Evolutionary conservation across 2,888 invertebrate genomes (phyloP).

Genomic region (Tholera decimalis): DNA sequence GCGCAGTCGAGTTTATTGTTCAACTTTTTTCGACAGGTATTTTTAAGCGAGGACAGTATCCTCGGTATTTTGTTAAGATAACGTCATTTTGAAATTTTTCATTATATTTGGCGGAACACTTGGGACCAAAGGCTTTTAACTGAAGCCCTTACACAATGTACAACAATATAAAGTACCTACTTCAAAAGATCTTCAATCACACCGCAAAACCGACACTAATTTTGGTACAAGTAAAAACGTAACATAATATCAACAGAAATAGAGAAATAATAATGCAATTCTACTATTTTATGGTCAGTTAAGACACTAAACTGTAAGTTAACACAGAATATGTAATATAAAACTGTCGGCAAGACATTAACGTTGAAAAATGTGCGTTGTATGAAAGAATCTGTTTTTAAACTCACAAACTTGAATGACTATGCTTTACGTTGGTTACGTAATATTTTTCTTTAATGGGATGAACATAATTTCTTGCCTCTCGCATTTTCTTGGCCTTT

Average conservation of each 20-base stretch:
- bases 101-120: constrained; percentile 14
- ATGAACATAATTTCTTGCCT: constrained; percentile 36
- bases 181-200: too few relatives aligned
- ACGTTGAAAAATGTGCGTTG: constrained; percentile 42
- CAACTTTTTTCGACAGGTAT: constrained; percentile 39
- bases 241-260: constrained; percentile 44
- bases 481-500: constrained; percentile 31
- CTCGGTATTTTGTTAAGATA: constrained; percentile 57
- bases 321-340: constrained; percentile 57
- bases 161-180: neutral
- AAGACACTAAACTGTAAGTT: constrained; percentile 51
- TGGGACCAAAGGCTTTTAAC: neutral
- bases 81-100: constrained; percentile 21
- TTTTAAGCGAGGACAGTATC: constrained; percentile 44
- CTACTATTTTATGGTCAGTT: constrained; percentile 56
- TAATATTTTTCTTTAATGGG: constrained; percentile 39
- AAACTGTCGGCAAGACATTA: constrained; percentile 53
- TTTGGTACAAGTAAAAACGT: constrained; percentile 25
- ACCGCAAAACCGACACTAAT: neutral
- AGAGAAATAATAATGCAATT: constrained; percentile 58
- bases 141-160: neutral
- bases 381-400: constrained; percentile 49
- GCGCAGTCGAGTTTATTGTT: constrained; percentile 62
- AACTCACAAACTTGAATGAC: constrained; percentile 50
- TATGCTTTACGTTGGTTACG: constrained; percentile 27